Evolutionary conservation across 2,888 invertebrate species (phyloP).

Genomic region (Neelides folsomi): DNA sequence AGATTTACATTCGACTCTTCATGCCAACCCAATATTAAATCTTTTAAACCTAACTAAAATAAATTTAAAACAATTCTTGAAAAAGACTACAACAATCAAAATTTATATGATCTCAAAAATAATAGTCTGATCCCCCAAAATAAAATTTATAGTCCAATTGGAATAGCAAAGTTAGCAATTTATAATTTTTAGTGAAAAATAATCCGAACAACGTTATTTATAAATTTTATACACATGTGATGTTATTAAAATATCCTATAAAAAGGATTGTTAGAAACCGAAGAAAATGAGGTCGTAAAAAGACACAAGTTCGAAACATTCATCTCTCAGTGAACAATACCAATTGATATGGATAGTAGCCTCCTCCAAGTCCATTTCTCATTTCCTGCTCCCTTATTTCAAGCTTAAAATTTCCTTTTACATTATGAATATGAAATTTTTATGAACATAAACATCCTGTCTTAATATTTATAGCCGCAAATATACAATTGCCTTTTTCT

Average conservation of each 20-base stretch:
- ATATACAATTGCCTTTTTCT: too few relatives aligned
- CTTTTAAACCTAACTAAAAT: not conserved
- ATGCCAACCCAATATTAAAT: not conserved
- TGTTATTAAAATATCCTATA: too few relatives aligned
- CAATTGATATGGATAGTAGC: slow-evolving; percentile 34
- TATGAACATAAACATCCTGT: not conserved
- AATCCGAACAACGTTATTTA: too few relatives aligned
- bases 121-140: not conserved
- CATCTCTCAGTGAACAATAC: slow-evolving; percentile 12
- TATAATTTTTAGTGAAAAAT: too few relatives aligned
- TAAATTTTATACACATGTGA: too few relatives aligned
- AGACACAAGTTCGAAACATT: not conserved
- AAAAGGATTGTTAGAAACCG: not conserved
- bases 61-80: not conserved
- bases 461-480: not conserved
- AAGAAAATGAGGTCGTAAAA: not conserved
- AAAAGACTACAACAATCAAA: not conserved
- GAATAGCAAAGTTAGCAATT: too few relatives aligned
- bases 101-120: not conserved
- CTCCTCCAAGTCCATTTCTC: slow-evolving; percentile 33
- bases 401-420: slow-evolving; percentile 32
- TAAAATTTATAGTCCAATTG: too few relatives aligned
- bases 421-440: not conserved
- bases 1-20: not conserved
- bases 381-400: slow-evolving; percentile 37